phyloP scores from a whole-genome alignment of 1,140 invertebrate genomes.

The Fopius arisanus region DNA sequence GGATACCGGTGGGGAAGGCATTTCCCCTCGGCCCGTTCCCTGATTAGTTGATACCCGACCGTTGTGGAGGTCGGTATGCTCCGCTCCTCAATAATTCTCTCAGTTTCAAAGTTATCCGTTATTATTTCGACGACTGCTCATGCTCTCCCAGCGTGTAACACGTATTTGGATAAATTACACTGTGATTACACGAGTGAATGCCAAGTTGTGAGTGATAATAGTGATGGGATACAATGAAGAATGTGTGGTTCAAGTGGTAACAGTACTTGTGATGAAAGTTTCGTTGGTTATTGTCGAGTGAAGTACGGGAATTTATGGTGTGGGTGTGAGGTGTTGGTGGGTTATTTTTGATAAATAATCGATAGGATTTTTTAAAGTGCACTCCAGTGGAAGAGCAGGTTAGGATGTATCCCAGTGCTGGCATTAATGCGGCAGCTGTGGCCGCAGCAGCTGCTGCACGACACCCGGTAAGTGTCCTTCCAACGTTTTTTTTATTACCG shows the following conservation, averaged over 20 bases:
- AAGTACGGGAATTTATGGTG: background rate
- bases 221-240: background rate
- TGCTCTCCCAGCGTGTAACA: background rate
- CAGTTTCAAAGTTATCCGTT: background rate
- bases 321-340: background rate
- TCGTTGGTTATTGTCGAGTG: background rate
- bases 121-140: background rate
- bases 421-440: conserved; percentile 70
- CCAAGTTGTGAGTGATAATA: background rate
- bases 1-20: conserved; percentile 26
- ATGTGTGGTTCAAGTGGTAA: background rate
- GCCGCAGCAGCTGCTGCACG: conserved; percentile 69
- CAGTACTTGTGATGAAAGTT: background rate
- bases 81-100: background rate
- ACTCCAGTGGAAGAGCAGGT: background rate
- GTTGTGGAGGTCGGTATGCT: conserved; percentile 37
- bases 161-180: background rate
- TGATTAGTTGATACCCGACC: conserved; percentile 57
- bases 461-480: conserved; percentile 65
- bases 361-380: background rate
- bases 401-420: conserved; percentile 67
- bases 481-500: conserved; percentile 14
- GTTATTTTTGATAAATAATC: background rate
- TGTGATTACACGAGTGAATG: background rate
- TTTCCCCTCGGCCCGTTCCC: conserved; percentile 37